A percentile compares a stretch with the other conserved stretches of the same genome.
These are phyloP conservation scores for Andrena flavipes DNA, from an alignment of 2,888 invertebrate species.

Conservation along the genomic window DNA sequence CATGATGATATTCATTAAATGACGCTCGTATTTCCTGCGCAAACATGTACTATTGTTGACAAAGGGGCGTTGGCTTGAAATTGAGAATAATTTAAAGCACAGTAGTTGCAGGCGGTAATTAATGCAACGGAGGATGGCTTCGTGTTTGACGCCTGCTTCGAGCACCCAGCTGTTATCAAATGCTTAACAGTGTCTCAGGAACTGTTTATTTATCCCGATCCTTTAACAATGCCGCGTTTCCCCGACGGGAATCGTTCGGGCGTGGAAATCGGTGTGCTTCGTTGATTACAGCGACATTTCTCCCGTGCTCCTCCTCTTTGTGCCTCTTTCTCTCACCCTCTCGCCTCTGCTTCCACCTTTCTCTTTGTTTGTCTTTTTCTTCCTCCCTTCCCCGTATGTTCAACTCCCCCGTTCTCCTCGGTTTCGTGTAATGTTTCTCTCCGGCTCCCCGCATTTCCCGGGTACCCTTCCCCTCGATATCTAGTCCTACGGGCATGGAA, in stretches of 20 bases:
- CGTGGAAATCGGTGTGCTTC: slow-evolving; percentile 68
- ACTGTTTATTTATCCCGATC: slow-evolving; percentile 67
- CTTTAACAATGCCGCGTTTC: slow-evolving; percentile 65
- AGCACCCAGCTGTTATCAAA: slow-evolving; percentile 48
- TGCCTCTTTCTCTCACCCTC: slow-evolving; percentile 2
- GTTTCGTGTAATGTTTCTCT: not conserved
- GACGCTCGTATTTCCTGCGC: not conserved
- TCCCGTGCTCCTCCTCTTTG: slow-evolving; percentile 18
- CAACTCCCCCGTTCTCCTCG: not conserved
- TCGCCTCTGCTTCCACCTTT: slow-evolving; percentile 6
- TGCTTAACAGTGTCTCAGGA: slow-evolving; percentile 58
- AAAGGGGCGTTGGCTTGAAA: slow-evolving; percentile 2
- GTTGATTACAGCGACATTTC: slow-evolving; percentile 65
- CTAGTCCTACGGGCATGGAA: slow-evolving; percentile 28
- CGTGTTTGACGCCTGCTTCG: slow-evolving; percentile 38
- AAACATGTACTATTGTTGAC: not conserved
- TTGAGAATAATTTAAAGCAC: slow-evolving; percentile 41
- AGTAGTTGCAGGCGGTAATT: slow-evolving; percentile 52
- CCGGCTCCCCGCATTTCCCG: not conserved
- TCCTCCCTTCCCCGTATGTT: not conserved
- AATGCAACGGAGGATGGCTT: slow-evolving; percentile 34
- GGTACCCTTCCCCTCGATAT: not conserved
- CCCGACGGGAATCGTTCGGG: slow-evolving; percentile 64
- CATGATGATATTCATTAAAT: slow-evolving; percentile 14
- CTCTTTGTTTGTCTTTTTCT: slow-evolving; percentile 25